phyloP scores from a whole-genome alignment of 2,888 invertebrate species.

The Rhaphigaster nebulosa region DNA sequence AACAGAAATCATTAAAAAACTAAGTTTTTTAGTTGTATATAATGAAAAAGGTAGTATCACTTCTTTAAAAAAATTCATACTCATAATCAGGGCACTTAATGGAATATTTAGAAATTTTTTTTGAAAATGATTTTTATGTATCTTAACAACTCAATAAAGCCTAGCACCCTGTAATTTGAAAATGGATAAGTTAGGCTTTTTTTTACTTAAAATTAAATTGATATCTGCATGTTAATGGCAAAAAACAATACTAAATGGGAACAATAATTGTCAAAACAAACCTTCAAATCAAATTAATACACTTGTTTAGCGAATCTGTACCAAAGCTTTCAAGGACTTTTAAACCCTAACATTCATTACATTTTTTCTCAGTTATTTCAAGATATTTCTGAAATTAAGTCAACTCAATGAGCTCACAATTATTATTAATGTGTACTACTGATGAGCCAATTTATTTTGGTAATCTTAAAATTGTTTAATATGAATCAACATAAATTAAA shows the following conservation, averaged over 20 bases:
- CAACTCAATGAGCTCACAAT: neutral
- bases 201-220: neutral
- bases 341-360: neutral
- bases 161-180: neutral
- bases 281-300: slow-evolving; percentile 39
- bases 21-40: neutral
- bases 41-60: neutral
- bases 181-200: neutral
- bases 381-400: neutral
- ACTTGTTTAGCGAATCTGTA: neutral
- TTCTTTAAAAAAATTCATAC: neutral
- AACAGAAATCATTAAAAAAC: no score
- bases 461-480: neutral
- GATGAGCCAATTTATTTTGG: neutral
- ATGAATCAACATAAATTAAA: neutral
- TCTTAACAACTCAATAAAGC: neutral
- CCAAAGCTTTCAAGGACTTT: slow-evolving; percentile 7
- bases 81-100: neutral
- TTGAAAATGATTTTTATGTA: neutral
- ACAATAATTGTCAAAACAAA: neutral
- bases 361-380: neutral
- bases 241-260: neutral
- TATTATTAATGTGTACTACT: neutral
- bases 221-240: neutral
- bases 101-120: neutral